Percentiles rank a stretch among this genome's conserved stretches.
Conservation (phyloP, 2,797 vertebrate species). For the Miichthys miiuy region DNA sequence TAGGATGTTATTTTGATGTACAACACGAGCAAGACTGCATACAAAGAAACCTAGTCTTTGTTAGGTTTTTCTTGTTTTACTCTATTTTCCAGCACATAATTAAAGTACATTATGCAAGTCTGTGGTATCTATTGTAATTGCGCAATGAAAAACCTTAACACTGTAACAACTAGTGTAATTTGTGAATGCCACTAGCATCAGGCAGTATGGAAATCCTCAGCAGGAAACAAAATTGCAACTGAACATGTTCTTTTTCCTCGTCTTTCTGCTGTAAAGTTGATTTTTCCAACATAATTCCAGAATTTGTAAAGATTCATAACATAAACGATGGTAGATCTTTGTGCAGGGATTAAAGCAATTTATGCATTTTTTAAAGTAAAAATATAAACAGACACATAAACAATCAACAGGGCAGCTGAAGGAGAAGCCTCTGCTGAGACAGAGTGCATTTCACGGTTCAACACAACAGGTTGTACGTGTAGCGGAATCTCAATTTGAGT, state of each 20-base stretch:
- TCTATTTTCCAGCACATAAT: neutral
- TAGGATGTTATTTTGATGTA: neutral
- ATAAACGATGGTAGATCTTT: neutral
- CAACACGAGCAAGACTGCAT: neutral
- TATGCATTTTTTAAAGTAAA: neutral
- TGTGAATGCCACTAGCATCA: neutral
- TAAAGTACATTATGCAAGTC: constrained; percentile 9
- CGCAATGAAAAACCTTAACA: constrained; percentile 6
- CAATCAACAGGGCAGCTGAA: neutral
- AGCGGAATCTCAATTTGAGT: constrained; percentile 67
- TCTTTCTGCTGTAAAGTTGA: neutral
- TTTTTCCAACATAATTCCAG: neutral
- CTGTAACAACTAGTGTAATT: neutral
- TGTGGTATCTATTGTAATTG: neutral
- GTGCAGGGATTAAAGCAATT: neutral
- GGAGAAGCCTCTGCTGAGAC: constrained; percentile 20
- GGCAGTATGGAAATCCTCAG: neutral
- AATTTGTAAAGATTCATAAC: too few species aligned
- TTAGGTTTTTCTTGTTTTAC: neutral
- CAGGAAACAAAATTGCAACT: neutral
- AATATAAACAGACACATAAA: neutral
- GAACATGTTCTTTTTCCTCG: neutral
- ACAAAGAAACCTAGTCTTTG: constrained; percentile 9
- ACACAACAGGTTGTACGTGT: constrained; percentile 67
- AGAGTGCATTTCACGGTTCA: neutral